Percentiles rank a stretch among this genome's conserved stretches.
These are phyloP conservation scores for Xylophagus ater DNA, from an alignment of 2,888 invertebrate genomes.

Conservation along the genomic window DNA sequence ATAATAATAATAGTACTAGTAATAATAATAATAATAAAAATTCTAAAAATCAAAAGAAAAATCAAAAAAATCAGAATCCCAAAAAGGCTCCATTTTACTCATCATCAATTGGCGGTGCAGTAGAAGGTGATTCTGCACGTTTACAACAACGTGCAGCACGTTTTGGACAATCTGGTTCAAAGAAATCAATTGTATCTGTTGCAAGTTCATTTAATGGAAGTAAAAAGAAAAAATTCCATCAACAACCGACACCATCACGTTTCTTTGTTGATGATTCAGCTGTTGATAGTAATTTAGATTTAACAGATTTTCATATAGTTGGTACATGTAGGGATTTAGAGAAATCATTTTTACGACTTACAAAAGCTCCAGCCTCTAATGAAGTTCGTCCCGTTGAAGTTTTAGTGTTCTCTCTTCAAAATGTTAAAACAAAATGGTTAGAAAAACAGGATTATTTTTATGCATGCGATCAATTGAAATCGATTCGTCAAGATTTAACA, in stretches of 20 bases:
- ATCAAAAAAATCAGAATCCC: slow-evolving; percentile 35
- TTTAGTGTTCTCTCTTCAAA: slow-evolving; percentile 69
- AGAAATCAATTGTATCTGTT: slow-evolving; percentile 23
- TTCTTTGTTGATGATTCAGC: slow-evolving; percentile 45
- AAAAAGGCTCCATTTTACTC: slow-evolving; percentile 55
- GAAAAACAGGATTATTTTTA: slow-evolving; percentile 88
- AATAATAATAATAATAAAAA: slow-evolving; percentile 37
- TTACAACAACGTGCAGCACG: slow-evolving; percentile 83
- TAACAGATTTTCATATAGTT: slow-evolving; percentile 79
- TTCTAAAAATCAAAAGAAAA: slow-evolving; percentile 30
- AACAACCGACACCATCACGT: slow-evolving; percentile 23
- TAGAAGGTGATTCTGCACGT: slow-evolving; percentile 64
- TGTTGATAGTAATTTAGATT: slow-evolving; percentile 62
- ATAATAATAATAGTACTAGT: slow-evolving; percentile 22
- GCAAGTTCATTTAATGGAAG: slow-evolving; percentile 25
- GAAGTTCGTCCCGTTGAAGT: slow-evolving; percentile 86
- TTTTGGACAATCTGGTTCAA: slow-evolving; percentile 43
- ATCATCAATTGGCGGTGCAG: slow-evolving; percentile 52
- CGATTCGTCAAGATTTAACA: slow-evolving; percentile 96
- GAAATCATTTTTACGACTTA: slow-evolving; percentile 90
- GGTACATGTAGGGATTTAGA: slow-evolving; percentile 92
- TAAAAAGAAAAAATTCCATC: slow-evolving; percentile 18
- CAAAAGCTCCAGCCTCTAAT: slow-evolving; percentile 86
- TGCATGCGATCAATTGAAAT: slow-evolving; percentile 96
- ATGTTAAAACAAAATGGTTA: slow-evolving; percentile 87